These are phyloP conservation scores for Papilio aristodemus DNA, from an alignment of 1,140 invertebrate species.

Conservation along the genomic window DNA sequence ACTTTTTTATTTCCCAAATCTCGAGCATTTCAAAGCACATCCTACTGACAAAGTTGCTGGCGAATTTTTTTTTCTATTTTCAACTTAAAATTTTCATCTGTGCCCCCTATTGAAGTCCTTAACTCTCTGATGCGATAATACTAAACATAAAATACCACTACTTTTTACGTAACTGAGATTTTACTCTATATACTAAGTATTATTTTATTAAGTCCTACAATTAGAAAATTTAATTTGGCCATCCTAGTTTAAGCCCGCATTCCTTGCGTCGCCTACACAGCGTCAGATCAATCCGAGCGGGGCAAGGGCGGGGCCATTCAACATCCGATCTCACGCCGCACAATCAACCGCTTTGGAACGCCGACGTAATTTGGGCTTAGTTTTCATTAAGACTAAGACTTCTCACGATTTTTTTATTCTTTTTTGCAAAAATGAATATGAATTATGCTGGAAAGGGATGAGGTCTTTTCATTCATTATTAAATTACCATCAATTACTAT, in stretches of 20 bases:
- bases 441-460: not conserved
- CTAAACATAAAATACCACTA: no score
- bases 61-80: no score
- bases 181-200: no score
- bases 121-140: no score
- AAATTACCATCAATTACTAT: not conserved
- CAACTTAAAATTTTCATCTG: no score
- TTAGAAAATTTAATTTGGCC: not conserved
- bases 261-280: conserved; percentile 29
- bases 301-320: conserved; percentile 31
- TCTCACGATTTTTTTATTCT: conserved; percentile 27
- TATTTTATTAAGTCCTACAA: not conserved
- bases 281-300: conserved; percentile 31
- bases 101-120: no score
- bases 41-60: no score
- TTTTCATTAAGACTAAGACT: conserved; percentile 20
- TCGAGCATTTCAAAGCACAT: no score
- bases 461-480: not conserved
- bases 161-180: no score
- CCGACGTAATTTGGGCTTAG: conserved; percentile 22
- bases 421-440: conserved; percentile 22
- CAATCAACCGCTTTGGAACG: conserved; percentile 30
- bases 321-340: conserved; percentile 30
- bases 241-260: conserved; percentile 17
- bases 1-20: no score